A percentile compares a stretch with the other conserved stretches of the same genome.
Conservation (phyloP, 2,113 vertebrate species). For the Cathartes aura region DNA sequence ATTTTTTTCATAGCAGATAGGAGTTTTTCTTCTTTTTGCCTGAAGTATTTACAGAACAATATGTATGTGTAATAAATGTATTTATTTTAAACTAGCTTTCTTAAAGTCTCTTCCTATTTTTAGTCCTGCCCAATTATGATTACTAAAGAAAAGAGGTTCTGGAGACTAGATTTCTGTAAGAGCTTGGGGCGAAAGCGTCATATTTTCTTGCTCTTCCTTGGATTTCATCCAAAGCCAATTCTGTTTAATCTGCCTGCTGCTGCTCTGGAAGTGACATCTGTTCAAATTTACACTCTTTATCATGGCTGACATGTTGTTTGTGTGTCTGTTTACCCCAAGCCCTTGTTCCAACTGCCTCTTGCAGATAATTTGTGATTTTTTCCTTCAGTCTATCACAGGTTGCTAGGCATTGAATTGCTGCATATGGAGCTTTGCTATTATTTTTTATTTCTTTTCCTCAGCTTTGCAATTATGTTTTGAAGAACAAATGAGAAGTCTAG, state of each 20-base stretch:
- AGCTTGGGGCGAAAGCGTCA: background rate
- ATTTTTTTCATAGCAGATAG: background rate
- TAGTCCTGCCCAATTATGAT: background rate
- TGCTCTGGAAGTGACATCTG: conserved; percentile 80
- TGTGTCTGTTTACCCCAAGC: conserved; percentile 77
- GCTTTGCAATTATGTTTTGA: conserved; percentile 40
- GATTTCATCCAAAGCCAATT: conserved; percentile 75
- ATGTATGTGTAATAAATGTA: background rate
- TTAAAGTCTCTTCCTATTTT: background rate
- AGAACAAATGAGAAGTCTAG: conserved; percentile 25
- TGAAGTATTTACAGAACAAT: background rate
- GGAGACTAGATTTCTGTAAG: conserved; percentile 30
- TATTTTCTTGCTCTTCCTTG: conserved; percentile 72
- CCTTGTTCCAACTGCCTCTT: conserved; percentile 71
- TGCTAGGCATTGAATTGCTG: conserved; percentile 62
- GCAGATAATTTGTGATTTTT: conserved; percentile 76
- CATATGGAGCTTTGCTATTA: conserved; percentile 40
- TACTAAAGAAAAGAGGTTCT: conserved; percentile 46
- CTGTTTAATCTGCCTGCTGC: conserved; percentile 79
- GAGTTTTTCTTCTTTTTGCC: background rate
- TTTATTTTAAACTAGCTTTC: conserved; percentile 7
- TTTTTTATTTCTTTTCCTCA: conserved; percentile 42
- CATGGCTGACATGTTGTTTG: conserved; percentile 77
- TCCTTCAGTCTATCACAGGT: conserved; percentile 53
- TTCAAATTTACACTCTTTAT: conserved; percentile 82